A percentile compares a stretch with the other conserved stretches of the same genome.
Conservation (phyloP, 2,113 vertebrate species). For the Pontoporia blainvillei region DNA sequence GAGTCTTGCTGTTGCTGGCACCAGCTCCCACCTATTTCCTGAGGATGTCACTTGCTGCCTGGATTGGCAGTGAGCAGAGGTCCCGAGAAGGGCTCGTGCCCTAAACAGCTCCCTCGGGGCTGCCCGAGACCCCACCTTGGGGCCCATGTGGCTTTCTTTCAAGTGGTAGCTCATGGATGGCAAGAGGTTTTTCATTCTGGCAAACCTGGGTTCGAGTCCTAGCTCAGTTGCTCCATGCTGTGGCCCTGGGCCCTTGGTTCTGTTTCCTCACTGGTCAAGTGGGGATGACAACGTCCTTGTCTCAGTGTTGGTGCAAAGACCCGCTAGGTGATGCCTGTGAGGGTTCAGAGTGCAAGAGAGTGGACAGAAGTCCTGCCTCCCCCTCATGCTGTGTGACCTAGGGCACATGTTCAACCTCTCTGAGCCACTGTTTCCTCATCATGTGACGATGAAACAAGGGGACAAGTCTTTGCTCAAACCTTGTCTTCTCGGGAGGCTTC, state of each 20-base stretch:
- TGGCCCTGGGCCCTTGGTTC: background rate
- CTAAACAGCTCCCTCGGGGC: background rate
- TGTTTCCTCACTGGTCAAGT: background rate
- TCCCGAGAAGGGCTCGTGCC: background rate
- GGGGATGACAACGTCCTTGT: background rate
- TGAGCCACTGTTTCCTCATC: background rate
- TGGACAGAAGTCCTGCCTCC: background rate
- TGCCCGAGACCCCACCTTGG: background rate
- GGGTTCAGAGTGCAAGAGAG: background rate
- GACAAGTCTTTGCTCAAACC: background rate
- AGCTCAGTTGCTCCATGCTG: background rate
- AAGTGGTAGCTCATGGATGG: background rate
- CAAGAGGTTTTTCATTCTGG: background rate
- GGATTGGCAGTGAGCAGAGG: background rate
- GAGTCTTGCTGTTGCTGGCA: background rate
- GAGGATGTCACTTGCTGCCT: background rate
- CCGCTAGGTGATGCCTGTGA: background rate
- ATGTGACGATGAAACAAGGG: background rate
- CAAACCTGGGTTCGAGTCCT: fast-evolving
- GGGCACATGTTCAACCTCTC: background rate
- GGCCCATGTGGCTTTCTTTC: background rate
- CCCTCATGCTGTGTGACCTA: background rate
- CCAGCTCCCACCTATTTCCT: background rate
- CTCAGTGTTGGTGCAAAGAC: background rate
- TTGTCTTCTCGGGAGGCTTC: background rate